phyloP scores from a whole-genome alignment of 2,113 vertebrate species.

The Casuarius casuarius region DNA sequence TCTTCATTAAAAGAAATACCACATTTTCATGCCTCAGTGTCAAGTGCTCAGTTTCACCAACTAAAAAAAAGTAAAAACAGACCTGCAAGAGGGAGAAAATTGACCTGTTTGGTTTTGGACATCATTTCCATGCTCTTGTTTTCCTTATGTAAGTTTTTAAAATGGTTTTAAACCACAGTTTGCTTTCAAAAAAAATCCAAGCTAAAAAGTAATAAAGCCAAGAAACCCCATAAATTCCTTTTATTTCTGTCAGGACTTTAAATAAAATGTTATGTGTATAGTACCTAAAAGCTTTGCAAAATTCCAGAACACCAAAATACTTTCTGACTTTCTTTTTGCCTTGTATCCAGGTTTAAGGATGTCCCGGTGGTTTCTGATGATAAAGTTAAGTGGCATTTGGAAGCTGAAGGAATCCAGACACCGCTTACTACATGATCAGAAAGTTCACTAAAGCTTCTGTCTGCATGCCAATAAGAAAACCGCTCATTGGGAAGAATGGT shows the following conservation, averaged over 20 bases:
- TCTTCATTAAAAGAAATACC: background rate
- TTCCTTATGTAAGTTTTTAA: background rate
- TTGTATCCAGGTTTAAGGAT: background rate
- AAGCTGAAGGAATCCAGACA: background rate
- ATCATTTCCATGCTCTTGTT: background rate
- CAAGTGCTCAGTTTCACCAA: background rate
- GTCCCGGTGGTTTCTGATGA: background rate
- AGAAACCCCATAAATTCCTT: background rate
- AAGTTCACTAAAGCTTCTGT: background rate
- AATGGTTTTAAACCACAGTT: background rate
- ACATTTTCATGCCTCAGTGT: background rate
- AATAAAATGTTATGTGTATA: background rate
- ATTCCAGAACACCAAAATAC: background rate
- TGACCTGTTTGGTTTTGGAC: background rate
- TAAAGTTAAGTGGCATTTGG: background rate
- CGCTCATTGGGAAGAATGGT: background rate
- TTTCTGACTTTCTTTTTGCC: background rate
- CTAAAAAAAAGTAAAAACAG: background rate
- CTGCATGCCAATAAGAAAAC: background rate
- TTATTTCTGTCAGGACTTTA: background rate
- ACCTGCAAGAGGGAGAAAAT: background rate
- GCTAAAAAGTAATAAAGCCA: background rate
- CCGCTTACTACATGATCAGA: background rate
- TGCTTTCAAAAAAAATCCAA: background rate
- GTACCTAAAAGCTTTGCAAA: background rate